Conservation (phyloP, 2,888 invertebrate genomes). For the Lobophora halterata region DNA sequence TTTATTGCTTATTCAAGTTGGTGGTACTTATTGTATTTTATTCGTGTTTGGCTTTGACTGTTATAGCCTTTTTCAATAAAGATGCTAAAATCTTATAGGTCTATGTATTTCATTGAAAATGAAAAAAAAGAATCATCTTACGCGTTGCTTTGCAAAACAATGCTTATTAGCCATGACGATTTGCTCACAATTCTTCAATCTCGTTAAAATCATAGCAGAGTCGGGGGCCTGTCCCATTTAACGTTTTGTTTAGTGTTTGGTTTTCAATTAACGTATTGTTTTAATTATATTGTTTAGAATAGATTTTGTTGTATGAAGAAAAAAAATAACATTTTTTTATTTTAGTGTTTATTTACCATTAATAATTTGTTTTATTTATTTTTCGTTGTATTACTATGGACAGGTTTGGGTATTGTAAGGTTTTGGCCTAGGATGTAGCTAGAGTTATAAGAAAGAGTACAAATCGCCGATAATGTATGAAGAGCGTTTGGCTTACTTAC, state of each 20-base stretch:
- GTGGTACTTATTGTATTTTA: slow-evolving; percentile 25
- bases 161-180: slow-evolving; percentile 15
- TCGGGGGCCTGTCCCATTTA: slow-evolving; percentile 36
- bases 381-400: slow-evolving; percentile 71
- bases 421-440: slow-evolving; percentile 81
- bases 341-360: slow-evolving; percentile 63
- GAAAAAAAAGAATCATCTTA: slow-evolving; percentile 13
- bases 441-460: slow-evolving; percentile 80
- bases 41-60: slow-evolving; percentile 24
- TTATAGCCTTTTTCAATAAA: slow-evolving; percentile 22
- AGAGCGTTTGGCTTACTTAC: slow-evolving; percentile 76
- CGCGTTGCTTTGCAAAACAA: slow-evolving; percentile 20
- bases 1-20: slow-evolving; percentile 20
- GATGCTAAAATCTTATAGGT: slow-evolving; percentile 11
- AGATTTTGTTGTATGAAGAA: slow-evolving; percentile 64
- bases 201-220: slow-evolving; percentile 27
- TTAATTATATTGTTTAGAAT: slow-evolving; percentile 66
- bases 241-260: slow-evolving; percentile 50
- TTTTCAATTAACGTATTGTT: slow-evolving; percentile 49
- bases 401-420: slow-evolving; percentile 81
- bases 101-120: slow-evolving; percentile 21
- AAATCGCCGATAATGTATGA: slow-evolving; percentile 76
- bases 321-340: slow-evolving; percentile 60
- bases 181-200: slow-evolving; percentile 20
- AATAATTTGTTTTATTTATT: slow-evolving; percentile 57